Evolutionary conservation across 2,888 invertebrate genomes (phyloP), one percentile per base, ranked within the genome.

Genomic region (Helleia helle): DNA sequence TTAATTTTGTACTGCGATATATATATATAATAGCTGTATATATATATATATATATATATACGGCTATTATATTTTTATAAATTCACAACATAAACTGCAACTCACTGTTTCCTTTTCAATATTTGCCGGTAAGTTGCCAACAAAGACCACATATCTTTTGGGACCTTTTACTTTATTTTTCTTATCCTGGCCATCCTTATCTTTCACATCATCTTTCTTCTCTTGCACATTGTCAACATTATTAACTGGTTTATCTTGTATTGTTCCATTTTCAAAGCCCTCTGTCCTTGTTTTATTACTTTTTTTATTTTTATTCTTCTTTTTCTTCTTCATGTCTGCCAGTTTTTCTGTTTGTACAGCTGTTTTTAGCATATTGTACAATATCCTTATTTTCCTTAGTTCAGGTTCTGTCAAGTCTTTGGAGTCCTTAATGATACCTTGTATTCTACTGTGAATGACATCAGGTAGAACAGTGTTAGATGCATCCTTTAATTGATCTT

Each of bases 141-240:
- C 47, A 54, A 85, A 85, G 13, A 81, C 83, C 1, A 85, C 74
- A 66, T 84, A 85, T 71, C 85, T 62, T 46, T 83, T 84, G 0
- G 75, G 69, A 0, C 76, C 72, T 42, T 66, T 72, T 1, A 54
- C 50, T 50, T 67, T 54, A 56, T 67, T 1, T 43, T 48, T 17
- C 37, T 3, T 11, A 43, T 45, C 8, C 39, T 13, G 28, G 7
- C 9, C 13, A 3, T 31, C 11, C 29, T 27, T 34, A 7, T 29
- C 42, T 36, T 40, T 45, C 22, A 24, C 18, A 11, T 31, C 41
- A 14, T 28, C 38, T 12, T 38, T 27, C 5, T 28, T 42, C 39
- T 38, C 38, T 29, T 48, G 51, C 8, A 50, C 55, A 9, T 58
- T 56, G 7, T 53, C 52, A 7, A 45, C 47, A 3, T 26, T 29